Evolutionary conservation across 1,140 invertebrate genomes (phyloP), one percentile per base, ranked within the genome.

Genomic region (Laupala kohalensis): DNA sequence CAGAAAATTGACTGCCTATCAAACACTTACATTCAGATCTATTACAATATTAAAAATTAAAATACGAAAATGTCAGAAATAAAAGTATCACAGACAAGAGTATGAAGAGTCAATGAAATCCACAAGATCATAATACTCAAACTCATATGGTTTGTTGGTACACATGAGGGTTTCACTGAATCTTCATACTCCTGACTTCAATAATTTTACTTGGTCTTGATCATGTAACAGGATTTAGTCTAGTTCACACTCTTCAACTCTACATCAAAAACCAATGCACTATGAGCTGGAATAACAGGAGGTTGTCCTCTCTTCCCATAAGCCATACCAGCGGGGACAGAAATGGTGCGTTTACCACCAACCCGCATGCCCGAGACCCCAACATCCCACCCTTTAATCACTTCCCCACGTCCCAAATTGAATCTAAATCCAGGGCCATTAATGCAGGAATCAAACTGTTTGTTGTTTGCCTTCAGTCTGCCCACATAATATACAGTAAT

Each of bases 341-440:
- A 87, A 67, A 98, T 87, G 76, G 86, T 87, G 78, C 95, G 86
- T 80, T 94, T 96, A 69, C 95, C 95, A 28, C 95, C 95, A 76
- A 96, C 89, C 83, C 93, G 96, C 93, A 95, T 95, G 74, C 94
- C 94, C 74, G 79, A 78, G 6, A 97, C 81, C 29, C 93, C 96
- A 69, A 91, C 78, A 78, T 97, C 95, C 95, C 94, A 97, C 27
- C 93, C 96, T 76, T 89, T 89, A 75, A 97, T 96, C 0, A 97
- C 94, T 81, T 96, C 92, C 66, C 89, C 89, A 64, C 84, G 84
- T 0, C 94, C 95, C 15, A 97, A 79, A 24, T 86, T 84, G 81
- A 97, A 97, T 80, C 90, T 91, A 77, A 96, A 95, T 0, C 92
- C 92, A 28, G 87, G 85, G 13, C 92, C 93, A 73, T 88, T 83